Base-by-base conservation (phyloP, 2,797 vertebrate genomes). In the Acrossocheilus wenchowensis region DNA sequence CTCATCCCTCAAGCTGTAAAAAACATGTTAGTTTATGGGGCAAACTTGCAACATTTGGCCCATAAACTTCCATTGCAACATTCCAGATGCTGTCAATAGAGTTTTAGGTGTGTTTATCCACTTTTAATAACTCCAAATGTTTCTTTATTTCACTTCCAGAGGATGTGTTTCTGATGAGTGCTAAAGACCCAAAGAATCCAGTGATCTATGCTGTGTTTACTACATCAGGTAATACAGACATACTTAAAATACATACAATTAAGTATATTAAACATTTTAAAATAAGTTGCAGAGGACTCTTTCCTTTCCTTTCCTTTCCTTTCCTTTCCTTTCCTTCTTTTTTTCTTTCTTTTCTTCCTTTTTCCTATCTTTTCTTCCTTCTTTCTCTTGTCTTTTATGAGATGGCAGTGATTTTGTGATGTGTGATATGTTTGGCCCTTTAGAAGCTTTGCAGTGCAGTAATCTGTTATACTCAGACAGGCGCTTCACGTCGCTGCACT, bases 141-240 rank as follows among this genome's bases (percentile, higher is more conserved):
- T 48, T 36, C 36, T 81, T 64, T 52, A n/a, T 74, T 74, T 60
- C 6, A 15, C 34, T 83, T 6, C 88, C 91, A 93, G 93, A 95
- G 94, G 93, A 93, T 84, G 93, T 96, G 81, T 99, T 98, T 92
- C 92, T 99, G 87, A 98, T 99, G 96, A 97, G 96, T 92, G 97
- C 97, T 60, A 99, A 99, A 94, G 98, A 99, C 92, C 97, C 97
- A 69, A 99, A 98, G 95, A 99, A 97, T 91, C 98, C 98, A 17
- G 91, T 98, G 79, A 96, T 99, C 90, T 99, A 99, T 81, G 98
- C 96, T 66, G 96, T 99, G 74, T 99, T 99, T 92, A 98, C 97
- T 88, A 99, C 98, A 81, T 99, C 93, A 99, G 98, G 98, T 99
- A 97, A 85, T 57, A 73, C 34, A 68, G 73, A 57, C 15, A 72